Percentiles rank a stretch among this genome's conserved stretches.
Evolutionary conservation across 2,113 vertebrate species (phyloP).

Genomic region (Lampris incognitus): DNA sequence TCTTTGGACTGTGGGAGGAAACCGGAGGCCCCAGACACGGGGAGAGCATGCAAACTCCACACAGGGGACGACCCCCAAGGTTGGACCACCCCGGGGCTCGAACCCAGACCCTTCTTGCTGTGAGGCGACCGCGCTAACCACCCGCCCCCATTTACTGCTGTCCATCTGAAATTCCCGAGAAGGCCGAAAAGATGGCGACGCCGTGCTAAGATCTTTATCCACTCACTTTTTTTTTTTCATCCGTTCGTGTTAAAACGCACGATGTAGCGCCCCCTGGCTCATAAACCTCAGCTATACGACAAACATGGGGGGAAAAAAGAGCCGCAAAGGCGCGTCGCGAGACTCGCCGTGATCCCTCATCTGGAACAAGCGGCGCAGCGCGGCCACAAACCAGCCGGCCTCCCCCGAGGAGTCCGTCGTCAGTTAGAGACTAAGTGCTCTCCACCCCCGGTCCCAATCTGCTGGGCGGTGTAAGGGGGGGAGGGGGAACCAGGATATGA

Average conservation of each 20-base stretch:
- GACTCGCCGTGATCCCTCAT: conserved; percentile 5
- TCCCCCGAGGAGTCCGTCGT: conserved; percentile 49
- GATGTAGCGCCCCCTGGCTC: conserved; percentile 22
- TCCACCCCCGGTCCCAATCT: conserved; percentile 44
- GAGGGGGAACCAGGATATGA: conserved; percentile 65
- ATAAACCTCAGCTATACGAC: conserved; percentile 44
- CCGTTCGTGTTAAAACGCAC: neutral
- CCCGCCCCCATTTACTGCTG: too few species aligned
- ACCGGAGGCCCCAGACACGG: too few species aligned
- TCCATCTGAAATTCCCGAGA: too few species aligned
- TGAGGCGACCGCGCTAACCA: too few species aligned
- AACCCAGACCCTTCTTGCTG: too few species aligned
- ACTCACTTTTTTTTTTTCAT: too few species aligned
- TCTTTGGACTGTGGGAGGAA: too few species aligned
- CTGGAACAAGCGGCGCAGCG: conserved; percentile 28
- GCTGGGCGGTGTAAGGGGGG: conserved; percentile 32
- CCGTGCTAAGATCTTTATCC: too few species aligned
- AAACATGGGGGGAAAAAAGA: conserved; percentile 38
- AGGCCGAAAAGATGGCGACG: too few species aligned
- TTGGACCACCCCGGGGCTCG: too few species aligned
- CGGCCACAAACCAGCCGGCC: conserved; percentile 32
- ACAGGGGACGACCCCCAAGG: too few species aligned
- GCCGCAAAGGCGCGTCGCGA: neutral
- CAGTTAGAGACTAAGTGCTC: conserved; percentile 33
- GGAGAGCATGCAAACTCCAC: too few species aligned